Evolutionary conservation across 2,888 invertebrate genomes (phyloP), one percentile per base, ranked within the genome.

Genomic region (Dryomyza anilis): DNA sequence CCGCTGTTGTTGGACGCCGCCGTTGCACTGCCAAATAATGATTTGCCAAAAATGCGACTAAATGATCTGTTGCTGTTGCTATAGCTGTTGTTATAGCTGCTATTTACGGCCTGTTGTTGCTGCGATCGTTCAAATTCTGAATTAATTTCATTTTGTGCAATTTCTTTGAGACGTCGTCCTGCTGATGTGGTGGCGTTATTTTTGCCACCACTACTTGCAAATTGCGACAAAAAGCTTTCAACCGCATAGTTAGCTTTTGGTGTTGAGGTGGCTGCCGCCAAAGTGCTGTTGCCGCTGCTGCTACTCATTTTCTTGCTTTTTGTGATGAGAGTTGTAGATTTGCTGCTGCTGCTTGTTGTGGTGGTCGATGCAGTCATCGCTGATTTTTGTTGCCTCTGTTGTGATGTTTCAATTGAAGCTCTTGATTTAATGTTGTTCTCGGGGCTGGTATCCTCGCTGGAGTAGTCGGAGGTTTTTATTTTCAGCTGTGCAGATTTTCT

Each of bases 381-480:
- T 50, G 68, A 62, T 68, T 71, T 67, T 62, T 69, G 52, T 8
- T 66, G 59, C 30, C 67, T 61, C 19, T 66, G 25, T 3, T 59
- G 45, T 19, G 59, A 33, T n/a, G n/a, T n/a, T n/a, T n/a, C n/a
- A n/a, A n/a, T n/a, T 19, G 59, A 36, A 52, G 60, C 46, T 29
- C 61, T 29, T 43, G 66, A 33, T 21, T 36, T 65, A 67, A 70
- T 73, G 58, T 67, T 67, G 59, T 70, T 70, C 52, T 77, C 77
- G 23, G 82, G 79, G 48, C 78, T 78, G 25, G 70, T 69, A 67
- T 87, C 88, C 69, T 87, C 88, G 3, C 88, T 88, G 3, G 76
- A 87, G 74, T 88, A 88, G 76, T 88, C 88, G 16, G 88, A 88
- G 63, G 86, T 84, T 70, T 72, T 74, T 16, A 71, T 68, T 71